Conservation (phyloP, 2,888 invertebrate genomes). For the Malachius bipustulatus region DNA sequence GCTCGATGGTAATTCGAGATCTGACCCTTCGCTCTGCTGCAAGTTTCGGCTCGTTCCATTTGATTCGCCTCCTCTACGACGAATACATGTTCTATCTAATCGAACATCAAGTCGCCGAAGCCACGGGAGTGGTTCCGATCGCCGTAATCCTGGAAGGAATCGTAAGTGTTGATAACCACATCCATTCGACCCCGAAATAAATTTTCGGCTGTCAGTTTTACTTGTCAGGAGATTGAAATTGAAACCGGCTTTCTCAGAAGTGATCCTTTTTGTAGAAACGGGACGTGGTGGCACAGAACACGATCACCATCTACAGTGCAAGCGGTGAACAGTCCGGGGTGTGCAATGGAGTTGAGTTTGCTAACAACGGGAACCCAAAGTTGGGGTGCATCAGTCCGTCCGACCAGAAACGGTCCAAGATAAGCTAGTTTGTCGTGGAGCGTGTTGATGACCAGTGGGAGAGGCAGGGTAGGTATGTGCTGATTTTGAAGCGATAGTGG, state of each 20-base stretch:
- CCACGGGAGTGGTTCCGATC: conserved; percentile 83
- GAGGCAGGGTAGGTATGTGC: no score
- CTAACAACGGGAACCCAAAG: conserved; percentile 23
- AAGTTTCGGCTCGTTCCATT: conserved; percentile 97
- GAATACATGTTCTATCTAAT: conserved; percentile 99
- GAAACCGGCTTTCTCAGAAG: no score
- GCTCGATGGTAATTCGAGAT: conserved; percentile 96
- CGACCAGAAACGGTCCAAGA: conserved; percentile 36
- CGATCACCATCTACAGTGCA: conserved; percentile 31
- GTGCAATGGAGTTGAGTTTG: conserved; percentile 23
- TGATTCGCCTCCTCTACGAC: conserved; percentile 93
- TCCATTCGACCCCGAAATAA: background rate
- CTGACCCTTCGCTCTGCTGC: conserved; percentile 91
- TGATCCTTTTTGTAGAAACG: conserved; percentile 30
- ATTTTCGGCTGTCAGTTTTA: background rate
- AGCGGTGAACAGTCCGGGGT: conserved; percentile 28
- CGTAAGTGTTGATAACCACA: conserved; percentile 41
- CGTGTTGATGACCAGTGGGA: no score
- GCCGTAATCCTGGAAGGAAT: conserved; percentile 74
- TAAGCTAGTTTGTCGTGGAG: conserved; percentile 35
- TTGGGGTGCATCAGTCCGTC: conserved; percentile 33
- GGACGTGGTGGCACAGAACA: conserved; percentile 34
- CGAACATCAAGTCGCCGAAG: conserved; percentile 90
- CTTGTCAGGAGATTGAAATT: no score
- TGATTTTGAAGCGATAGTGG: no score